Base-by-base conservation (phyloP, 2,113 vertebrate species). In the Bagarius yarrelli region DNA sequence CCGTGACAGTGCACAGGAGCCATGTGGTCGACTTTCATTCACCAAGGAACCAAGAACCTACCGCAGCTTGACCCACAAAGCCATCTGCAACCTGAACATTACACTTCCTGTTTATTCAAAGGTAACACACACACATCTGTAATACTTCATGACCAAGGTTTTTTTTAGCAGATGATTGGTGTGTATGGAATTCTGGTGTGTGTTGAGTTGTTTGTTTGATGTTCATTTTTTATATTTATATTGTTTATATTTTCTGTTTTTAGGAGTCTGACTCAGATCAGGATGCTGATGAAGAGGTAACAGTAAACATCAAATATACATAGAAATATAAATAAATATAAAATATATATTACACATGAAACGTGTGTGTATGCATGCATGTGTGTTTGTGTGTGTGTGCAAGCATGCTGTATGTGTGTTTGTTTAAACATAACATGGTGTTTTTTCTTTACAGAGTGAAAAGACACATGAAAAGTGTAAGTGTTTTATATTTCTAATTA, bases 11-110 rank as follows among this genome's bases (percentile, higher is more conserved):
- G 96, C 97, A 59, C 98, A 99, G 90, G 97, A 99, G 80, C 94
- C 98, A n/a, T 98, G 98, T 14, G 98, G 98, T 69, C 94, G 97
- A 63, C 89, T 99, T 47, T 98, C 97, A 0, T 99, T 99, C 88
- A 98, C 96, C 88, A 99, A 98, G 90, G 98, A 99, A 79, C 96
- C 97, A 3, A 96, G 97, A 85, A 97, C 95, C 0, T 96, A 97
- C 36, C 93, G 97, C 85, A 97, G 95, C 87, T 92, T 99, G 57
- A 95, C 96, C 88, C 96, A 96, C 87, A 97, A 95, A 88, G 97
- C 98, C 74, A 98, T 99, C 89, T 99, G 98, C 91, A 99, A 98
- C 88, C 92, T 99, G 80, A 99, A 99, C 90, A 98, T 99, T 90
- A 98, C 95, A 36, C 92, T 99, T 64, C 93, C 92, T 72, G 40